Base-by-base conservation (phyloP, 2,797 vertebrate species). In the Mus caroli region DNA sequence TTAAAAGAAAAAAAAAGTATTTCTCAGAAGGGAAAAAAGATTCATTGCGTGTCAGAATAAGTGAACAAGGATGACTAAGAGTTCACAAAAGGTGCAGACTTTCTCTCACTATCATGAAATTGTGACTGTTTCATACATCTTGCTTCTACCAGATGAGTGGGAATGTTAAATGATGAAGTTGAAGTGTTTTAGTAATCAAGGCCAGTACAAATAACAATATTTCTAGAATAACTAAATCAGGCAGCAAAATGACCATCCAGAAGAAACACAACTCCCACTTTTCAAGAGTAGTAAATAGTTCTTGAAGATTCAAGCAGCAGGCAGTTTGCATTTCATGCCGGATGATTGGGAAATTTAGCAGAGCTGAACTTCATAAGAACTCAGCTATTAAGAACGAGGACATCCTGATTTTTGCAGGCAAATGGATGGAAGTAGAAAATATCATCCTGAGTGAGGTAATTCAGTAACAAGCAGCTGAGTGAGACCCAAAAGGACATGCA, bases 81-180 rank as follows among this genome's bases (percentile, higher is more conserved):
- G 15, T 24, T n/a, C 9, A 62, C 58, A 79, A 75, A 46, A 46
- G 77, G 1, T 31, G 4, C n/a, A 60, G 4, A 58, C 3, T 52
- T 83, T 12, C 85, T 71, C 80, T 83, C 20, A 20, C 91, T 37
- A 34, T 84, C 78, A 91, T 92, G 26, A 78, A 83, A 84, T 54
- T 76, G 4, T 40, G 83, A 46, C 2, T 14, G 1, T 88, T 92
- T 58, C 20, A 40, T 26, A 14, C 4, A 77, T 60, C n/a, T 84
- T 90, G 54, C 17, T 97, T 75, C 26, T 26, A 84, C 7, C 37
- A 94, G 37, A 37, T 82, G 28, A 92, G 6, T 2, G 67, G 9
- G 6, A 75, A 12, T 69, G 19, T 92, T 76, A 83, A 86, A 75
- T 85, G 24, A 7, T 34, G 22, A 96, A 15, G 4, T 67, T 82